Evolutionary conservation across 2,797 vertebrate genomes (phyloP), one percentile per base, ranked within the genome.

Genomic region (Harpagifer antarcticus): DNA sequence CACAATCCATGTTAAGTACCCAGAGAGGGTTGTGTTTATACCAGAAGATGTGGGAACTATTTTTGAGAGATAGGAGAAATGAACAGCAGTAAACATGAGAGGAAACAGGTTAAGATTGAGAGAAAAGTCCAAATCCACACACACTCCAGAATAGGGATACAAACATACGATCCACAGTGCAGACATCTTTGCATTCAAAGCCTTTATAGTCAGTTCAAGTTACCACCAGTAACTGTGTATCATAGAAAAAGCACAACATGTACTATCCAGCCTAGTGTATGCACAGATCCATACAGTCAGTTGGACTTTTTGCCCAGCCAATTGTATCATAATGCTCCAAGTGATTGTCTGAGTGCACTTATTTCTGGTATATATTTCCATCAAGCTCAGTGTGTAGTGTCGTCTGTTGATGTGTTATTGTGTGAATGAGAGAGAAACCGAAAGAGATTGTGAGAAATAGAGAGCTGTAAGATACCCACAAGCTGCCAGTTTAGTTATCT

Each of bases 301-400:
- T 73, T 69, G 27, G 62, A 86, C 65, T 62, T 79, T 85, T 78
- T 82, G 75, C 72, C 86, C 85, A 74, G 74, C 72, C 68, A 71
- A 88, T 82, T 86, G 81, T 57, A 76, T 82, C 74, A 82, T 69
- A 62, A 78, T 60, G 74, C 80, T 83, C 74, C 48, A 23, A 83
- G 80, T 83, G 69, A 75, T 71, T 54, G 74, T 86, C 73, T 81
- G 79, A 86, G 84, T 88, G 76, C 73, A 71, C 78, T 65, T 74
- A 71, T 76, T 68, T 72, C 69, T 79, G 78, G 80, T 79, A 63
- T 84, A 54, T 79, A 81, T 61, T 72, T 70, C 87, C 72, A 79
- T 79, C 76, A 63, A 23, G 17, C 63, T 73, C 5, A 37, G 59
- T 72, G 40, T 72, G 67, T 47, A 40, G 54, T 62, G 64, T 79